These are phyloP conservation scores for Maniola jurtina DNA, from an alignment of 1,140 invertebrate genomes.

Conservation along the genomic window DNA sequence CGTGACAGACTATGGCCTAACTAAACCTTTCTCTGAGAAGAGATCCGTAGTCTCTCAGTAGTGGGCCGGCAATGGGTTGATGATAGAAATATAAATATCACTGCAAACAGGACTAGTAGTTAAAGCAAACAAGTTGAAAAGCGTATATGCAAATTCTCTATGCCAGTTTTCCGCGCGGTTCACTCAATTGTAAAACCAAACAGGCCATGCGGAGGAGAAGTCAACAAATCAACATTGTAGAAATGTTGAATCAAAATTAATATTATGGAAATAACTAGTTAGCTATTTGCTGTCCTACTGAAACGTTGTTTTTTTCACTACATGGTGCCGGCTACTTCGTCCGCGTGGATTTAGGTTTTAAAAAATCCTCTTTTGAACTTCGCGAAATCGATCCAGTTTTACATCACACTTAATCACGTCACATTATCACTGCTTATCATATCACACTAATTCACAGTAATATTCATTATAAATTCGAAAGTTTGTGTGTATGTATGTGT, in stretches of 20 bases:
- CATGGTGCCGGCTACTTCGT: not conserved
- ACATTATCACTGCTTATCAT: too few relatives aligned
- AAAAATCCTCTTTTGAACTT: too few relatives aligned
- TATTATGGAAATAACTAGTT: not conserved
- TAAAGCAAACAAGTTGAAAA: constrained; percentile 23
- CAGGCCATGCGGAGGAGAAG: constrained; percentile 11
- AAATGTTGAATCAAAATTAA: not conserved
- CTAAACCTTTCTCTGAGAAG: too few relatives aligned
- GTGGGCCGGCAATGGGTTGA: too few relatives aligned
- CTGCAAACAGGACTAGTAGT: constrained; percentile 18
- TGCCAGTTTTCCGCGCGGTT: constrained; percentile 21
- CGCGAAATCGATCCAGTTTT: too few relatives aligned
- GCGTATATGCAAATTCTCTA: constrained; percentile 33
- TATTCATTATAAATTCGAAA: too few relatives aligned
- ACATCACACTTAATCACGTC: too few relatives aligned
- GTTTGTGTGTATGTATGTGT: too few relatives aligned
- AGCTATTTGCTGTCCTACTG: not conserved
- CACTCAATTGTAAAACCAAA: constrained; percentile 26
- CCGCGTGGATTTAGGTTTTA: too few relatives aligned
- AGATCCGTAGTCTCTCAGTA: too few relatives aligned
- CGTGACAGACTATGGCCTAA: too few relatives aligned
- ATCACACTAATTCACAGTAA: too few relatives aligned
- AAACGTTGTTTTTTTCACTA: not conserved
- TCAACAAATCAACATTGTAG: not conserved
- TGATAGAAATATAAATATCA: constrained; percentile 25